phyloP scores from a whole-genome alignment of 2,113 vertebrate genomes.

The Rhadina sibilatrix region DNA sequence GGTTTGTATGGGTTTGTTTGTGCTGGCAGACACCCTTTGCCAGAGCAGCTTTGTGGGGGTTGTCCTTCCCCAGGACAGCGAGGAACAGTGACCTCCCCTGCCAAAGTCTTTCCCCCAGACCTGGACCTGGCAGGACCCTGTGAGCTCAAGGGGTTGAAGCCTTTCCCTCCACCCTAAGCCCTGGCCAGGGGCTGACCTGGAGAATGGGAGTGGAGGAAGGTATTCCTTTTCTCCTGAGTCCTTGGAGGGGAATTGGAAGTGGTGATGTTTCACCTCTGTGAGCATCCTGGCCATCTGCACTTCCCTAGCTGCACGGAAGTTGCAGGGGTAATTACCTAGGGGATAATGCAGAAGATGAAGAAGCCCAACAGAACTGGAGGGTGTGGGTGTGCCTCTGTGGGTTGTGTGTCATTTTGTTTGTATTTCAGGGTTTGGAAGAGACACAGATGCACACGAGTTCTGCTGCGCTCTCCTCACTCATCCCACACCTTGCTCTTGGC shows the following conservation, averaged over 20 bases:
- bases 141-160: background rate
- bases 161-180: rapidly evolving
- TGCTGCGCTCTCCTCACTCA: background rate
- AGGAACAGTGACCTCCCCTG: background rate
- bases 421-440: background rate
- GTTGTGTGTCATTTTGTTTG: background rate
- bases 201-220: background rate
- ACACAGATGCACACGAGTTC: rapidly evolving
- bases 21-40: background rate
- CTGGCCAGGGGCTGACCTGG: background rate
- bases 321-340: background rate
- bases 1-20: background rate
- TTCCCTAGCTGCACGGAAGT: background rate
- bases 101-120: background rate
- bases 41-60: background rate
- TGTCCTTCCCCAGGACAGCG: background rate
- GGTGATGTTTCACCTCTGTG: background rate
- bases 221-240: background rate
- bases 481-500: background rate
- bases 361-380: background rate
- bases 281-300: background rate
- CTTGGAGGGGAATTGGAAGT: background rate
- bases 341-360: background rate
- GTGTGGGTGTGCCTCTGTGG: background rate
- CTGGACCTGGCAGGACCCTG: background rate